Evolutionary conservation across 2,797 vertebrate genomes (phyloP), one percentile per base, ranked within the genome.

Genomic region (Anolis apletophallus): DNA sequence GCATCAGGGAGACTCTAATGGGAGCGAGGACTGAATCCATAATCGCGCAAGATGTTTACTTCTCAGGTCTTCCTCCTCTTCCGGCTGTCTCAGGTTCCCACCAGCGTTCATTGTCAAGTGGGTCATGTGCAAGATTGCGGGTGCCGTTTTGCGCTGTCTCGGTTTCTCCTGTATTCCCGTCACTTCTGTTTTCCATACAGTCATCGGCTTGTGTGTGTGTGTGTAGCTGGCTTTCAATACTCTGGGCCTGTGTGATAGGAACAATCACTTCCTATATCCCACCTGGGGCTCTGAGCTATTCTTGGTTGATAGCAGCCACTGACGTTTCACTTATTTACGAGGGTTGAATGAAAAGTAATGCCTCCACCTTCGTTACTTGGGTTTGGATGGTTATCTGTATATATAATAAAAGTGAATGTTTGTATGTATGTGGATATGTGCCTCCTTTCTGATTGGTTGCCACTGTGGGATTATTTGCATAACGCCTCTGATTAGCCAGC

Each of bases 91-190:
- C 71, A 32, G 86, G 52, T 12, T 36, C 7, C 68, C 50, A 57
- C 46, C 64, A 46, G 75, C 80, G 85, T 72, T 77, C 14, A 64
- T 86, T 88, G 29, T 76, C 0, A 0, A 13, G 29, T 10, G 46
- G 69, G 78, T 72, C 16, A 69, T 75, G 23, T 88, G 71, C 83
- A 52, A 46, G 52, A 67, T 40, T 87, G 77, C 83, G 75, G 85
- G 54, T 23, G 21, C 64, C 55, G 4, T 76, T 82, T 57, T 73
- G 83, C 52, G 68, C 85, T 81, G 72, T n/a, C 81, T 54, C 32
- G 29, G 40, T 79, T 91, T 14, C 0, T 36, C 29, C 29, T 74
- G 40, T 40, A 78, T 89, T 79, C 46, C 61, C 67, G 59, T 81
- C 81, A 85, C 81, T 68, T 78, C 81, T 74, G 87, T 84, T 88